phyloP scores from a whole-genome alignment of 2,888 invertebrate genomes.

The Rhagonycha lutea region DNA sequence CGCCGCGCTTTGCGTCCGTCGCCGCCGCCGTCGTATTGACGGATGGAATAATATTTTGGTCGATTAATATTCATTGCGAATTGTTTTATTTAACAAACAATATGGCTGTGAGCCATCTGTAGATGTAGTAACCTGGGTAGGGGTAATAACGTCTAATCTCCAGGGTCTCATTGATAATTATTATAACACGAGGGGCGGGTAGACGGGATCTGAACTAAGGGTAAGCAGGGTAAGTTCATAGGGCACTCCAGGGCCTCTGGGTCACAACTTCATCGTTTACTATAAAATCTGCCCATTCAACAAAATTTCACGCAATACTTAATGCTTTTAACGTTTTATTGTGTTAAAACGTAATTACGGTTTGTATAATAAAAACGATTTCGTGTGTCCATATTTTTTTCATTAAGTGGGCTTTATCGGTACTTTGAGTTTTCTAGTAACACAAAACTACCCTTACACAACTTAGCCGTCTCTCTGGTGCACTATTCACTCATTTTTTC shows the following conservation, averaged over 20 bases:
- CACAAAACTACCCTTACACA: slow-evolving; percentile 2
- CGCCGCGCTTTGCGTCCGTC: background rate
- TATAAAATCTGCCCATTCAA: slow-evolving; percentile 28
- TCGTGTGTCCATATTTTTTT: slow-evolving; percentile 4
- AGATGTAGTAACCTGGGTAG: slow-evolving; percentile 31
- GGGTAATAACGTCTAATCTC: slow-evolving; percentile 52
- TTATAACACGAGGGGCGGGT: slow-evolving; percentile 51
- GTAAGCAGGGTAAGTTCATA: slow-evolving; percentile 47
- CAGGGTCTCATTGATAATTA: slow-evolving; percentile 55
- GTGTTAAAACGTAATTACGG: background rate
- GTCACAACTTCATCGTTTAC: slow-evolving; percentile 44
- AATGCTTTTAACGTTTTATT: background rate
- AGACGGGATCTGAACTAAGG: slow-evolving; percentile 40
- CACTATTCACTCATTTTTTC: background rate
- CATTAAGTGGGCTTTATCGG: slow-evolving; percentile 15
- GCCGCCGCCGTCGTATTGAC: background rate
- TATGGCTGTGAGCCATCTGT: slow-evolving; percentile 38
- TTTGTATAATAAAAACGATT: background rate
- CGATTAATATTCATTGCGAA: slow-evolving; percentile 9
- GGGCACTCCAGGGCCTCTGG: slow-evolving; percentile 51
- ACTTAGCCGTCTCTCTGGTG: background rate
- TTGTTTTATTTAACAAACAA: slow-evolving; percentile 34
- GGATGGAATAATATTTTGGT: background rate
- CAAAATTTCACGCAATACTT: background rate
- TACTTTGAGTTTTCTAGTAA: slow-evolving; percentile 5